Evolutionary conservation across 2,113 vertebrate species (phyloP), one percentile per base, ranked within the genome.

Genomic region (Hydropotes inermis): DNA sequence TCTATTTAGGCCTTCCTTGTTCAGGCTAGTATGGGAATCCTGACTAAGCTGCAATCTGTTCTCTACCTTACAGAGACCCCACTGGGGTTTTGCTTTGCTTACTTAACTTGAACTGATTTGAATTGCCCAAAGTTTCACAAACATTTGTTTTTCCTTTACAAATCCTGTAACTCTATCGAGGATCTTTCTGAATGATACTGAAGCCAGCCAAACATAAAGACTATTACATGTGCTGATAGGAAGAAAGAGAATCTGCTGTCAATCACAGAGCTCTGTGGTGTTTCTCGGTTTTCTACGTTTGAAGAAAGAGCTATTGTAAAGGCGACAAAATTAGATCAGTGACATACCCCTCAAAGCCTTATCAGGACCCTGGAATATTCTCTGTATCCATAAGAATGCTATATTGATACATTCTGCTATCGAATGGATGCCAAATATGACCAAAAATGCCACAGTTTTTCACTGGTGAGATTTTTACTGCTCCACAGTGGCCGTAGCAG

Each of bases 241-340:
- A 7, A 84, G 33, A 50, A 52, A 43, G 9, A 81, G 45, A 39
- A 52, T 45, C 55, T 96, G 60, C 76, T 94, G 79, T 85, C 94
- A 88, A 90, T 76, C 30, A 89, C 19, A 78, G 58, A 76, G 30
- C 27, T 58, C 55, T 39, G 47, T 11, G 54, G 55, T 82, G 19
- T 45, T 94, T 96, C 87, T 95, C 64, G n/a, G 64, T 54, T 58
- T 64, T 6, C 30, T 87, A 47, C 83, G 6, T 94, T 93, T 95
- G n/a, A 16, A n/a, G 33, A 83, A 93, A 67, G 45, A 50, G 28
- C 36, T 67, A 67, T 88, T 97, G 96, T 85, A 93, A 97, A 93
- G 92, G 64, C 25, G 76, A 94, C 28, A 39, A 64, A 96, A 95
- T 89, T 61, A 88, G 60, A 96, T 87, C n/a, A 92, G 36, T 47